Conservation (phyloP, 2,888 invertebrate species). For the Esperia sulphurella region DNA sequence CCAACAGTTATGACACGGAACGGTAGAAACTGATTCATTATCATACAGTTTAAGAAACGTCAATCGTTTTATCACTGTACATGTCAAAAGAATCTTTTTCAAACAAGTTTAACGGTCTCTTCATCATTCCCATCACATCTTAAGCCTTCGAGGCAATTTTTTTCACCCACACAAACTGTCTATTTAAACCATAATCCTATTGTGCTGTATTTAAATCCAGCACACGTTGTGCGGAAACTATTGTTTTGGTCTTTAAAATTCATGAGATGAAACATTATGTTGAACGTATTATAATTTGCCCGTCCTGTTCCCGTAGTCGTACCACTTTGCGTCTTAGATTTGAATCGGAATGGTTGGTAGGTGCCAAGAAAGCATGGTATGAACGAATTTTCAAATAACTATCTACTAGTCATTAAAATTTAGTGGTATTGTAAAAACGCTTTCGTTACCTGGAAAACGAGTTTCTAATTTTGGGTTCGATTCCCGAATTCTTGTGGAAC, state of each 20-base stretch:
- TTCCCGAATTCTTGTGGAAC: too few species aligned
- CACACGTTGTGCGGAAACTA: conserved; percentile 48
- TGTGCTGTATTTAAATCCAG: conserved; percentile 40
- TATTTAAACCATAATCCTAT: conserved; percentile 27
- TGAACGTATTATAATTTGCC: conserved; percentile 12
- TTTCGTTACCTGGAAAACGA: too few species aligned
- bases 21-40: too few species aligned
- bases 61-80: too few species aligned
- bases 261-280: conserved; percentile 44
- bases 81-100: neutral
- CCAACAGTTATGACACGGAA: too few species aligned
- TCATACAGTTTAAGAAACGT: too few species aligned
- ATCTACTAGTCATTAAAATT: too few species aligned
- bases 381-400: too few species aligned
- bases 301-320: conserved; percentile 4
- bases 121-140: neutral
- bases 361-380: neutral
- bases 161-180: conserved; percentile 26
- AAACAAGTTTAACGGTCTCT: neutral
- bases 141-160: conserved; percentile 9
- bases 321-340: conserved; percentile 22
- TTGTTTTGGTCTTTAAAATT: conserved; percentile 60
- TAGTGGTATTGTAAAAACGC: too few species aligned
- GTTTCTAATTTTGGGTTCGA: too few species aligned
- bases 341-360: neutral